Evolutionary conservation across 2,888 invertebrate genomes (phyloP).

Genomic region (Tuberolachnus salignus): DNA sequence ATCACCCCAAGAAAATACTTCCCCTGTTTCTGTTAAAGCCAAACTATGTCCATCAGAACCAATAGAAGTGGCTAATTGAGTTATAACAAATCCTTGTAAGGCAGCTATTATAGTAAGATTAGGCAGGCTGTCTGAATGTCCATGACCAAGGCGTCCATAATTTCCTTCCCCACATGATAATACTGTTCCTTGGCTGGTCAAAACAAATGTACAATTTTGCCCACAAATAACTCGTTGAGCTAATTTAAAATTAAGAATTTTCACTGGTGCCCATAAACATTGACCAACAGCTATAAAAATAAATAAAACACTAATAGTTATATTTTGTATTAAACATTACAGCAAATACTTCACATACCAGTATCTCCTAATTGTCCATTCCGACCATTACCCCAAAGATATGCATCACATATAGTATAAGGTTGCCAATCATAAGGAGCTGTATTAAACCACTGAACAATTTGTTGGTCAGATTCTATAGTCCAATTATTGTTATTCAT

Average conservation of each 20-base stretch:
- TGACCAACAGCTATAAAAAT: conserved; percentile 67
- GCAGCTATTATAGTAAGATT: conserved; percentile 68
- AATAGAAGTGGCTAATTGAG: conserved; percentile 69
- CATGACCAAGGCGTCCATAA: conserved; percentile 70
- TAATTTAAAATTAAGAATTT: conserved; percentile 64
- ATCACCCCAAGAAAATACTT: conserved; percentile 73
- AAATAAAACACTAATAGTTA: background rate
- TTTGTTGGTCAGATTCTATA: conserved; percentile 68
- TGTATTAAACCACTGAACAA: conserved; percentile 69
- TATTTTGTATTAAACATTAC: background rate
- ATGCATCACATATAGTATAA: conserved; percentile 69
- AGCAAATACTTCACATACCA: conserved; percentile 61
- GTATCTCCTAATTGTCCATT: conserved; percentile 70
- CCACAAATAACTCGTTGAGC: conserved; percentile 70
- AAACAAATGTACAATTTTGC: conserved; percentile 72
- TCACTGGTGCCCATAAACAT: conserved; percentile 68
- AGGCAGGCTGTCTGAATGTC: conserved; percentile 70
- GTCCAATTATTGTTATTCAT: conserved; percentile 67
- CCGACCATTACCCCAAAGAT: conserved; percentile 70
- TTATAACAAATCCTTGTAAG: conserved; percentile 71
- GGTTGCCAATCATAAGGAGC: conserved; percentile 72
- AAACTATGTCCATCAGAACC: conserved; percentile 72
- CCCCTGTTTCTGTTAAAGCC: conserved; percentile 71
- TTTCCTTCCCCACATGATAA: conserved; percentile 72
- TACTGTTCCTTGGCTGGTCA: conserved; percentile 69